A percentile compares a stretch with the other conserved stretches of the same genome.
Conservation (phyloP, 2,797 vertebrate species). For the Menidia menidia region DNA sequence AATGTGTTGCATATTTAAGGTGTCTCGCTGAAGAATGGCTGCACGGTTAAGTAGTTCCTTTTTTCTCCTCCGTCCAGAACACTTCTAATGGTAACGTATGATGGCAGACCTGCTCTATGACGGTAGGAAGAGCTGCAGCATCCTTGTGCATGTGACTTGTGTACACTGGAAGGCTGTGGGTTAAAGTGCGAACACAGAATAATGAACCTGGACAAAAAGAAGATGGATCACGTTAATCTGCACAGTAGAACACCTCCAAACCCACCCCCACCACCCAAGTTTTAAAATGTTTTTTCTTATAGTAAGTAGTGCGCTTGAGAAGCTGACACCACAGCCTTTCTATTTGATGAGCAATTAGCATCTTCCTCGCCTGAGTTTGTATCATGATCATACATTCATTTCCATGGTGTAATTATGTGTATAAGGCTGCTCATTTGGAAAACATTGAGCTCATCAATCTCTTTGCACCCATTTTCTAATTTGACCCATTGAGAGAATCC, state of each 20-base stretch:
- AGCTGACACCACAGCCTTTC: constrained; percentile 76
- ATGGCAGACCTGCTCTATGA: constrained; percentile 1
- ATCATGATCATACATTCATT: constrained; percentile 84
- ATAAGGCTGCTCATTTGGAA: constrained; percentile 83
- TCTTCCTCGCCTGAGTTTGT: constrained; percentile 77
- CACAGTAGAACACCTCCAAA: constrained; percentile 42
- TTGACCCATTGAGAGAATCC: constrained; percentile 75
- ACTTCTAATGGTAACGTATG: constrained; percentile 6
- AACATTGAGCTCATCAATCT: constrained; percentile 86
- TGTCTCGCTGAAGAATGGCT: neutral
- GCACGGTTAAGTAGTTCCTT: neutral
- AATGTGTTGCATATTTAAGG: neutral
- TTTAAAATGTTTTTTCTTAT: constrained; percentile 21
- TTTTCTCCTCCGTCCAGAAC: neutral
- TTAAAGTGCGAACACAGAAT: constrained; percentile 73
- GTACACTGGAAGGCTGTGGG: constrained; percentile 36
- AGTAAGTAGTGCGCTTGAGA: constrained; percentile 67
- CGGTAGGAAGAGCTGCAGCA: constrained; percentile 24
- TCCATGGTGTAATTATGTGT: constrained; percentile 82
- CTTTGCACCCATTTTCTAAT: constrained; percentile 77
- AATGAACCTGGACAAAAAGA: constrained; percentile 77
- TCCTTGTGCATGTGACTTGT: constrained; percentile 57
- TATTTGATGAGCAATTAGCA: constrained; percentile 84
- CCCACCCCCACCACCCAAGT: neutral
- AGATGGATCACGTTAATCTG: constrained; percentile 82